phyloP scores from a whole-genome alignment of 2,113 vertebrate genomes.

The Trachemys scripta region DNA sequence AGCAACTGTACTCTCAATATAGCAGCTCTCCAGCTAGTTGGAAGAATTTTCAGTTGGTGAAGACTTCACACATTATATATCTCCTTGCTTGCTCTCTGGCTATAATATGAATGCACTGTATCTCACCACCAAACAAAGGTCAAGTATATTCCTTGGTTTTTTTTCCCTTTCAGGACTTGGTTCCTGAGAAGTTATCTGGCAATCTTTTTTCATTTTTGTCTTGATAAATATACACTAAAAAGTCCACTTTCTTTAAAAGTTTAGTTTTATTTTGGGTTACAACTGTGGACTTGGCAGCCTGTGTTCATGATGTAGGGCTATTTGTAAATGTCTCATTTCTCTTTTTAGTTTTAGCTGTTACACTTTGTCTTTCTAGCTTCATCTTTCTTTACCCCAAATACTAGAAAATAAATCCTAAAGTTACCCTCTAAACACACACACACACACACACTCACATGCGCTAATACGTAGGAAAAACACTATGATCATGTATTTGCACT shows the following conservation, averaged over 20 bases:
- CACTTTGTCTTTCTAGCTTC: no score
- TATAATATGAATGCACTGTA: background rate
- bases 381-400: no score
- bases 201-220: background rate
- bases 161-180: background rate
- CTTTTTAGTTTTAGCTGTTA: background rate
- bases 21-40: background rate
- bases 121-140: background rate
- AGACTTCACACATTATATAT: background rate
- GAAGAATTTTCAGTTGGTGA: background rate
- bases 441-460: no score
- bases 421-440: no score
- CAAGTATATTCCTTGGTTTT: background rate
- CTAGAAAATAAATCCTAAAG: no score
- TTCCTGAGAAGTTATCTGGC: background rate
- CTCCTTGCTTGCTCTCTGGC: background rate
- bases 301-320: background rate
- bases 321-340: background rate
- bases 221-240: background rate
- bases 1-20: background rate
- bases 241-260: background rate
- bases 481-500: no score
- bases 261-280: background rate
- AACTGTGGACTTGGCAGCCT: background rate
- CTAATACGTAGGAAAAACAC: no score